Base-by-base conservation (phyloP, 2,797 vertebrate genomes). In the Propithecus perrieri region DNA sequence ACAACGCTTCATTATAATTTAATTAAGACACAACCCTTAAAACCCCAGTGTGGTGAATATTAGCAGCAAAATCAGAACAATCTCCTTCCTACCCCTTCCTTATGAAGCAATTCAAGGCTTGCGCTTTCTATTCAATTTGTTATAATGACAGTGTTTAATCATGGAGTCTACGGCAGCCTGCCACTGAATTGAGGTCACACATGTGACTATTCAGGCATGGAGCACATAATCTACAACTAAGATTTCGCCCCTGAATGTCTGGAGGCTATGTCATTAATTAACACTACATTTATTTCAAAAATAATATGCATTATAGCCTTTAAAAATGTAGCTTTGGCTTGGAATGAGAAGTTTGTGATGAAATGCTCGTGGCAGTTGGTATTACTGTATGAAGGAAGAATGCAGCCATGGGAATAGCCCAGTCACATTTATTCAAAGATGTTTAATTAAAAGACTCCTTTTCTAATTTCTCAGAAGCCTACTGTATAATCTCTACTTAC, bases 91-190 rank as follows among this genome's bases (percentile, higher is more conserved):
- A 93, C 97, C 85, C 91, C 97, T 95, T 98, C 98, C 98, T 98
- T 98, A 98, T 85, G 98, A 98, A 98, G 98, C 98, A 98, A 99
- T 99, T 98, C 98, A 98, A 80, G 97, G 98, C 98, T 98, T 97
- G 97, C 59, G 95, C 98, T 98, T 98, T 98, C 98, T 98, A 98
- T 99, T 98, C 98, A 98, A 99, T 99, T 99, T 99, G 98, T 99
- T 99, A 98, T 98, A 99, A 98, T 98, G 99, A 99, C 98, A 98
- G 98, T 97, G 98, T 98, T 99, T 99, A 99, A 99, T 99, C 98
- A 98, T 88, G 96, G 92, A 98, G 97, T 98, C 98, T 53, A 94
- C 96, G 67, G 94, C 94, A 97, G 98, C 97, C 96, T n/a, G 59
- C 92, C 90, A 96, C 98, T 97, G 98, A 98, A 99, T 98, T 98